phyloP scores from a whole-genome alignment of 1,140 invertebrate species.

The Ctenoplectra terminalis region DNA sequence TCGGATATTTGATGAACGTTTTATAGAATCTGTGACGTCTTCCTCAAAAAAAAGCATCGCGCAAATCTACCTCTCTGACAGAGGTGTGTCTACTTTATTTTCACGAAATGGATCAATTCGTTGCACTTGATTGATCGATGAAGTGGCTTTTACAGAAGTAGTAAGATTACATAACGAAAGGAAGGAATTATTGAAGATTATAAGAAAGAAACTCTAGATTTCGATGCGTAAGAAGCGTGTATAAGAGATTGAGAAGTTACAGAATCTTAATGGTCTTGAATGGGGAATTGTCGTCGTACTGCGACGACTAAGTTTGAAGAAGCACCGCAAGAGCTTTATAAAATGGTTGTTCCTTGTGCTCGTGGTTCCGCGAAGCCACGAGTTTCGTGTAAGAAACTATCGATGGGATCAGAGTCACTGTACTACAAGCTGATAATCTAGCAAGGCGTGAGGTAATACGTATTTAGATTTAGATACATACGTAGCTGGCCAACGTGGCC shows the following conservation, averaged over 20 bases:
- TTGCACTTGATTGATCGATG: background rate
- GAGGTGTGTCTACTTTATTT: slow-evolving; percentile 10
- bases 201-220: background rate
- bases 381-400: slow-evolving; percentile 49
- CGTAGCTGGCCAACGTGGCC: background rate
- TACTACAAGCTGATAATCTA: slow-evolving; percentile 56
- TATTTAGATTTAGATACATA: slow-evolving; percentile 51
- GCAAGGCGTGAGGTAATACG: slow-evolving; percentile 20
- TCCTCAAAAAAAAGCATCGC: slow-evolving; percentile 40
- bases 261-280: background rate
- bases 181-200: too few relatives aligned
- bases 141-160: background rate
- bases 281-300: background rate
- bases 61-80: slow-evolving; percentile 44
- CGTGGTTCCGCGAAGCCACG: slow-evolving; percentile 21
- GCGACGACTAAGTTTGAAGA: background rate
- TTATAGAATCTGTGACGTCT: slow-evolving; percentile 22
- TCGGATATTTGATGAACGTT: background rate
- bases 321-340: slow-evolving; percentile 43
- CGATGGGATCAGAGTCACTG: slow-evolving; percentile 61
- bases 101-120: slow-evolving; percentile 11
- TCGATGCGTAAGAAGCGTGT: background rate
- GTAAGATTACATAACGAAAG: background rate
- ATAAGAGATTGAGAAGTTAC: background rate
- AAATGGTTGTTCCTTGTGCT: slow-evolving; percentile 60